Percentiles rank a stretch among this genome's conserved stretches.
phyloP scores from a whole-genome alignment of 2,113 vertebrate genomes.

The western clawed frog (Xenopus tropicalis) region DNA sequence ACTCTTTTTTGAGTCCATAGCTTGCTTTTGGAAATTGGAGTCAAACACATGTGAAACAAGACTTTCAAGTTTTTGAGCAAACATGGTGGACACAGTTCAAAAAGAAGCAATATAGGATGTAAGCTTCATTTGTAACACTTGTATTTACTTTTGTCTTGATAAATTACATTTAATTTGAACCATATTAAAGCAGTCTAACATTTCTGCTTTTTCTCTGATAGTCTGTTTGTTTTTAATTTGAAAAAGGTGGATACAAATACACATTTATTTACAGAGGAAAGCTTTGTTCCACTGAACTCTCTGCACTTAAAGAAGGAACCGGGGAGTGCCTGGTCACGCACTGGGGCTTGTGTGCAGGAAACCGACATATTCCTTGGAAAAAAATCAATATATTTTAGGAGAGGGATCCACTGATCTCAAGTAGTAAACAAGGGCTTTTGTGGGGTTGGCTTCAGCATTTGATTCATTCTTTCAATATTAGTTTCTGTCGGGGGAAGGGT shows the following conservation, averaged over 20 bases:
- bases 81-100: neutral
- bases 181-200: neutral
- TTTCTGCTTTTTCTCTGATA: neutral
- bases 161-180: constrained; percentile 13
- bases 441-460: neutral
- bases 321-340: neutral
- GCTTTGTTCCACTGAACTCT: neutral
- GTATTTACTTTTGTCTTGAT: constrained; percentile 1
- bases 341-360: too few species aligned
- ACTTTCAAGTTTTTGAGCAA: constrained; percentile 29
- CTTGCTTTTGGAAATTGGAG: constrained; percentile 13
- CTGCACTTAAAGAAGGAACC: neutral
- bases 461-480: neutral
- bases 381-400: too few species aligned
- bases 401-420: neutral
- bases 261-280: neutral
- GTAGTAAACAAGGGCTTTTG: neutral
- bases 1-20: constrained; percentile 6
- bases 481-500: too few species aligned
- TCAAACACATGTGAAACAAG: constrained; percentile 31
- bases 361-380: neutral
- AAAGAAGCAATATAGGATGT: constrained; percentile 7
- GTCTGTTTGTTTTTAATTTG: neutral
- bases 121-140: constrained; percentile 8
- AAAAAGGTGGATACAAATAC: neutral